Base-by-base conservation (phyloP, 2,888 invertebrate species). In the Cerceris ruficornis region DNA sequence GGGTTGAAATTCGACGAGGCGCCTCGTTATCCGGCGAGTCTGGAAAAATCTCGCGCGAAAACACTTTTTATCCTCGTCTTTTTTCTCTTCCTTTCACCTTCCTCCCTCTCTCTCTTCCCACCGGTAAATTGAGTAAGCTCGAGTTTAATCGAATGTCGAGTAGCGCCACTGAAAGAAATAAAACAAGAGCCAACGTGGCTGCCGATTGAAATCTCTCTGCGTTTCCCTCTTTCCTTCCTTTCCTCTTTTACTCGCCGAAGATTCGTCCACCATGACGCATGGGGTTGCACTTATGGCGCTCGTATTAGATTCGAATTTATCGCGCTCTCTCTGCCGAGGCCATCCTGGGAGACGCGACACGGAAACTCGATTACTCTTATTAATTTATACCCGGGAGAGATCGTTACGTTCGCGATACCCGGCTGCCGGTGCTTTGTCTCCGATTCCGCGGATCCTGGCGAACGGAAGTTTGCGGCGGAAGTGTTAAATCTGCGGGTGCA, bases 91-190 rank as follows among this genome's bases (percentile, higher is more conserved):
- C 57, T 28, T 17, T 13, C 17, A 6, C 13, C 57, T 57, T 17
- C 13, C 57, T 14, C 6, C 11, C 11, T 59, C 39, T 39, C 1
- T 46, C 9, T 50, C n/a, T n/a, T 57, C 57, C 77, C 55, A 46
- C 39, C 42, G 50, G 64, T 69, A 73, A 79, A 79, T 79, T 60
- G 79, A 77, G 66, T 69, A 67, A 79, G 62, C 79, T 59, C 66
- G 66, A 69, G 67, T 79, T 79, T 79, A 79, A 79, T 79, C 77
- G 77, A 79, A 79, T 69, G 73, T 50, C 66, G 73, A 52, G 15
- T 57, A 49, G 54, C 50, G 68, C 62, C 50, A 42, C 55, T 1
- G 54, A 55, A 70, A 70, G 70, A 70, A 77, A 67, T 75, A 70
- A 75, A 77, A 77, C 75, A 75, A 69, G 67, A 75, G 72, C 57